phyloP scores from a whole-genome alignment of 1,140 invertebrate genomes.

The Achroia grisella region DNA sequence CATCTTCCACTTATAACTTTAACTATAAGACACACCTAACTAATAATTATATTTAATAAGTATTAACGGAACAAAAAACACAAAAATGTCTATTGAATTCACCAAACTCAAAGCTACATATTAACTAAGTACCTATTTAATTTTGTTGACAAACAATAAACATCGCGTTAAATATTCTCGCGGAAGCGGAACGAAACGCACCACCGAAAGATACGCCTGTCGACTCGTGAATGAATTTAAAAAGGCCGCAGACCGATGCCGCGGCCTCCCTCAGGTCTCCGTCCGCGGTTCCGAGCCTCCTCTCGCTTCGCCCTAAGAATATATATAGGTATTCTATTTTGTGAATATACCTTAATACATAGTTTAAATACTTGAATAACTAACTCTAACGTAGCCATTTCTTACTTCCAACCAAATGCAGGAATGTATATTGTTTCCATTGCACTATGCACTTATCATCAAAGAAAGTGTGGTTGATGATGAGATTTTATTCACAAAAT shows the following conservation, averaged over 20 bases:
- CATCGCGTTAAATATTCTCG: conserved; percentile 29
- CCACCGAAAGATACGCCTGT: conserved; percentile 20
- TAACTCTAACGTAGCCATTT: too few relatives aligned
- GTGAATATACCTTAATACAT: too few relatives aligned
- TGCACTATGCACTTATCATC: too few relatives aligned
- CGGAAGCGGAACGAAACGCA: conserved; percentile 16
- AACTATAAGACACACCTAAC: conserved; percentile 27
- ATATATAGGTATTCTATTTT: too few relatives aligned
- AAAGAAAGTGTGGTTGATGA: too few relatives aligned
- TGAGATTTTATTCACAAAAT: too few relatives aligned
- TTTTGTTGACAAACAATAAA: conserved; percentile 62
- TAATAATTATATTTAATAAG: background rate
- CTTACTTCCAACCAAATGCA: too few relatives aligned
- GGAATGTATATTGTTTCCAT: too few relatives aligned
- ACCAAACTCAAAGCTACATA: conserved; percentile 37
- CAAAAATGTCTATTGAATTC: conserved; percentile 26
- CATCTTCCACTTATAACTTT: conserved; percentile 49
- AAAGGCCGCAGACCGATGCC: conserved; percentile 9
- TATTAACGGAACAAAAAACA: conserved; percentile 27
- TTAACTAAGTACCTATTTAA: conserved; percentile 19
- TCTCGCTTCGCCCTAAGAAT: too few relatives aligned
- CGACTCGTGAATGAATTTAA: conserved; percentile 54
- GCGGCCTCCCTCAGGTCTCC: too few relatives aligned
- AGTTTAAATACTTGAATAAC: too few relatives aligned
- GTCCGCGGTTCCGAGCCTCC: conserved; percentile 1